Conservation (phyloP, 1,140 invertebrate genomes). For the Ceratosolen fusciceps region DNA sequence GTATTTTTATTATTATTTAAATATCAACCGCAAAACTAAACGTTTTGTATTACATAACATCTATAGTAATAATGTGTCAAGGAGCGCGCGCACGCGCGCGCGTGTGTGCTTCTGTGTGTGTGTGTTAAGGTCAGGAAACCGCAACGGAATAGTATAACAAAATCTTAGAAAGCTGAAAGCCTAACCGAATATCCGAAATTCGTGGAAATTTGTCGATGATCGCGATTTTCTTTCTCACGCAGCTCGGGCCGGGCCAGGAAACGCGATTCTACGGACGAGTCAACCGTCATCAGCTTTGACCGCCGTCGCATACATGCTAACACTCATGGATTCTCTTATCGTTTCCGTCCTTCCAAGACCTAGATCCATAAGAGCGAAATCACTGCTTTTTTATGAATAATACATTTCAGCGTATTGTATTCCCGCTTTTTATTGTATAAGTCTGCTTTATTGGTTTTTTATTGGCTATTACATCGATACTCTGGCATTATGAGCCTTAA, state of each 20-base stretch:
- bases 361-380: neutral
- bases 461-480: too few relatives aligned
- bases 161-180: constrained; percentile 29
- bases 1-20: neutral
- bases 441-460: too few relatives aligned
- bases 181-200: constrained; percentile 31
- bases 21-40: neutral
- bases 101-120: too few relatives aligned
- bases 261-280: constrained; percentile 11
- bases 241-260: neutral
- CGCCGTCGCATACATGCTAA: neutral
- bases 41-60: neutral
- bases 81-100: too few relatives aligned
- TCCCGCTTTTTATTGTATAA: too few relatives aligned
- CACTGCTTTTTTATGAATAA: neutral
- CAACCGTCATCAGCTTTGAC: constrained; percentile 3
- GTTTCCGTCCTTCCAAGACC: constrained; percentile 4
- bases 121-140: constrained; percentile 17
- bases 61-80: constrained; percentile 7
- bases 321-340: neutral
- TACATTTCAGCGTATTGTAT: neutral
- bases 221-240: constrained; percentile 40
- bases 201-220: constrained; percentile 31
- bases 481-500: too few relatives aligned
- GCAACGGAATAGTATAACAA: constrained; percentile 37